phyloP scores from a whole-genome alignment of 2,113 vertebrate genomes.

The Oriolus oriolus region DNA sequence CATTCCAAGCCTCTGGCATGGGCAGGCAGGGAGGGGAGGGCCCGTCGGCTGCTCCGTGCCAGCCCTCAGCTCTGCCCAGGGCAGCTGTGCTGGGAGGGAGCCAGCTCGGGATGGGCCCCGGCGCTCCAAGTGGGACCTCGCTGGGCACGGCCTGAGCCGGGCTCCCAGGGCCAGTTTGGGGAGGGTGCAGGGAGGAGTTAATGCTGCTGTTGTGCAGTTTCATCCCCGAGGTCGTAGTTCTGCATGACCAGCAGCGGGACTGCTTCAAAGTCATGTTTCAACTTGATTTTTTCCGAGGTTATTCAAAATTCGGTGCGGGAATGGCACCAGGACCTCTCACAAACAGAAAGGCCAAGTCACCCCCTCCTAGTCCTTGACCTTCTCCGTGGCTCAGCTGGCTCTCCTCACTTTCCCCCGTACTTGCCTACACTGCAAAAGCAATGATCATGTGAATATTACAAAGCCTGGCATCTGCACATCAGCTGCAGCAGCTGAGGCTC shows the following conservation, averaged over 20 bases:
- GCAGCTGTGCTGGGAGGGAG: background rate
- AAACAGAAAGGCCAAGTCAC: background rate
- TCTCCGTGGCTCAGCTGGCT: background rate
- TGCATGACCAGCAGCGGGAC: background rate
- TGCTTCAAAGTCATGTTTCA: background rate
- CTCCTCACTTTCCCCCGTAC: background rate
- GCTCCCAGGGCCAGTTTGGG: background rate
- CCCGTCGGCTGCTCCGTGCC: background rate
- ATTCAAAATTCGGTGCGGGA: background rate
- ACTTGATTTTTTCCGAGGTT: background rate
- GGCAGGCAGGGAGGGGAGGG: background rate
- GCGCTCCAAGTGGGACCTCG: background rate
- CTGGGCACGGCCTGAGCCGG: background rate
- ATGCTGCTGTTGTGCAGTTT: background rate
- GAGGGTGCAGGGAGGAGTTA: background rate
- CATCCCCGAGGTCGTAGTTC: background rate
- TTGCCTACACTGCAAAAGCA: slow-evolving; percentile 6
- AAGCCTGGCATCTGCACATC: slow-evolving; percentile 17
- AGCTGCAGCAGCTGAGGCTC: slow-evolving; percentile 21
- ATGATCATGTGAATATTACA: background rate
- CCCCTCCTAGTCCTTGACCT: background rate
- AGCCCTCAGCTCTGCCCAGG: background rate
- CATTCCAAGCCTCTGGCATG: background rate
- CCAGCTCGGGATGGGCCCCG: background rate
- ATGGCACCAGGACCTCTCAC: background rate